Base-by-base conservation (phyloP, 1,140 invertebrate genomes). In the Pseudomyrmex pallidus region DNA sequence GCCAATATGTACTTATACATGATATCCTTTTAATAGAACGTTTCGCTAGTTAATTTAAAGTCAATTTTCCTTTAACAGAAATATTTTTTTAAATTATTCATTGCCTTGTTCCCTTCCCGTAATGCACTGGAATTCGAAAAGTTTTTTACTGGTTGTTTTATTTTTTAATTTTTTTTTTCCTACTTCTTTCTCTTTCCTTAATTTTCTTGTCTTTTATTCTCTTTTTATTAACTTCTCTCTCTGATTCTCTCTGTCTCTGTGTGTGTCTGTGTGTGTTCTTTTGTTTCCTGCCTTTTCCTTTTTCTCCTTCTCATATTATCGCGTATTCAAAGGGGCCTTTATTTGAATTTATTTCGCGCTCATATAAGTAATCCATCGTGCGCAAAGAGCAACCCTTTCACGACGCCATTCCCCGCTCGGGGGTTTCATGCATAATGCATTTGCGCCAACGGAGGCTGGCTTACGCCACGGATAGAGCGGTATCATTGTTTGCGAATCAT, bases 401-500 rank as follows among this genome's bases (percentile, higher is more conserved):
- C 86, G 73, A 89, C 83, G 66, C 68, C 70, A 85, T 80, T 70
- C 57, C 84, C 59, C 62, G 44, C 17, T 61, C 57, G 64, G 57
- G 59, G 59, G 80, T 83, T 35, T 92, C 89, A 91, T 91, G 90
- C 90, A 91, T 91, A 90, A 91, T 91, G 88, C 80, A 91, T 90
- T 88, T 54, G 57, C 74, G 59, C 68, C 50, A 46, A 44, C 68
- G 82, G 59, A 77, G 73, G 83, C 74, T 67, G 67, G 52, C 57
- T 82, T 56, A 74, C 74, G 76, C 86, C 46, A 22, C 15, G n/a
- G 87, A 92, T 90, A 88, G 86, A 89, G 80, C 85, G 85, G 84
- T 92, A 91, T 92, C 91, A 91, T 92, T 92, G 91, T 92, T 92
- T 91, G 90, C 91, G 90, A 92, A 91, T 91, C 91, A 91, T 91